Conservation (phyloP, 2,113 vertebrate species). For the Piaya cayana region DNA sequence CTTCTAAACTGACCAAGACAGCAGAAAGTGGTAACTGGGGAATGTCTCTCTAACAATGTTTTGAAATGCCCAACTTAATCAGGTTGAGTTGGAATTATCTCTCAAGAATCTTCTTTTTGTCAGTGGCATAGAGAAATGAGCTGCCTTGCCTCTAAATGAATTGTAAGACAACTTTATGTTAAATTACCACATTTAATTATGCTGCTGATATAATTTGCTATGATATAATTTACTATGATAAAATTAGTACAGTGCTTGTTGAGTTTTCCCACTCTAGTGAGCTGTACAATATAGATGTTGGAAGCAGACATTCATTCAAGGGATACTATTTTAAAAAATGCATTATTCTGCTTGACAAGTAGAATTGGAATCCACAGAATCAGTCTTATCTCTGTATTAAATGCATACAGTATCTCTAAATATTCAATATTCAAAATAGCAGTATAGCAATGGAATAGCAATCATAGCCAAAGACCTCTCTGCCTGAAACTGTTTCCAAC, state of each 20-base stretch:
- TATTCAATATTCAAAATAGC: slow-evolving; percentile 19
- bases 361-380: slow-evolving; percentile 24
- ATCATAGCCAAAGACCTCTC: slow-evolving; percentile 36
- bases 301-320: slow-evolving; percentile 52
- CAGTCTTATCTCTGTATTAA: slow-evolving; percentile 37
- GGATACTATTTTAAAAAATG: background rate
- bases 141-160: slow-evolving; percentile 56
- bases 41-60: slow-evolving; percentile 30
- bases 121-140: slow-evolving; percentile 20
- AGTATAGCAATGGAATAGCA: background rate
- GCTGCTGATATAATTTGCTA: slow-evolving; percentile 64
- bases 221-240: slow-evolving; percentile 65
- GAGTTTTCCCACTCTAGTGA: slow-evolving; percentile 52
- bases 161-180: slow-evolving; percentile 67
- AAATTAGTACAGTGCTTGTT: slow-evolving; percentile 59
- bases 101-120: background rate
- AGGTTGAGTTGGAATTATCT: slow-evolving; percentile 19
- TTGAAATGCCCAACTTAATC: slow-evolving; percentile 48
- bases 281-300: slow-evolving; percentile 37
- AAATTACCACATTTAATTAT: slow-evolving; percentile 70
- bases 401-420: slow-evolving; percentile 36
- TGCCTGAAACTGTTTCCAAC: background rate
- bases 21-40: background rate
- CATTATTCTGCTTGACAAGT: slow-evolving; percentile 41
- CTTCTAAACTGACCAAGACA: background rate